Evolutionary conservation across 1,140 invertebrate genomes (phyloP).

Genomic region (Pachypeltis micranthus): DNA sequence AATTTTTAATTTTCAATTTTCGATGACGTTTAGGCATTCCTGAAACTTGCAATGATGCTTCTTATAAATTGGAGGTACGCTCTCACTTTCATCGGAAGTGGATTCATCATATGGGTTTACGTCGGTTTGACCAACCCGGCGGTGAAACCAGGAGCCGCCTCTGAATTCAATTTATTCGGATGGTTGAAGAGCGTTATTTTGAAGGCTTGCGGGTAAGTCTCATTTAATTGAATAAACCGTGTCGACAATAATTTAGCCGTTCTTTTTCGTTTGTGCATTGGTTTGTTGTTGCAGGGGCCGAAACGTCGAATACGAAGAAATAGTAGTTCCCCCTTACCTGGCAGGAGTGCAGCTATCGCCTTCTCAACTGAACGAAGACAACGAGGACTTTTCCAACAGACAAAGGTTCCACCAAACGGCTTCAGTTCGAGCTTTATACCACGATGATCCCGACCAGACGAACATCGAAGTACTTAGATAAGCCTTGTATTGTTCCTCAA

Average conservation of each 20-base stretch:
- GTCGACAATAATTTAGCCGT: neutral
- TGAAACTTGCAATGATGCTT: conserved; percentile 84
- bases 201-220: conserved; percentile 62
- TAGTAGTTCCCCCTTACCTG: conserved; percentile 76
- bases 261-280: neutral
- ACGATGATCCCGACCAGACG: conserved; percentile 11
- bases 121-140: conserved; percentile 88
- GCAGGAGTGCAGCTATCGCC: conserved; percentile 68
- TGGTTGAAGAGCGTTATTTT: conserved; percentile 60
- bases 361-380: conserved; percentile 84
- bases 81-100: conserved; percentile 60
- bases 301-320: conserved; percentile 72
- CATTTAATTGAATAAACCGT: conserved; percentile 25
- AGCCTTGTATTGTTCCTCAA: too few species aligned
- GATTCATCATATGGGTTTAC: conserved; percentile 82
- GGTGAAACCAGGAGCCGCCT: conserved; percentile 78
- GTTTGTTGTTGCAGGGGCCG: conserved; percentile 44
- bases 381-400: conserved; percentile 82
- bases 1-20: too few species aligned
- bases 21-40: conserved; percentile 62
- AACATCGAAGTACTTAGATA: conserved; percentile 24
- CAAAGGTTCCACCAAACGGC: conserved; percentile 84
- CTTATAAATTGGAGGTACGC: conserved; percentile 87
- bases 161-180: conserved; percentile 74
- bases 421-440: conserved; percentile 41